These are phyloP conservation scores for Pampusana beccarii DNA, from an alignment of 2,113 vertebrate genomes.

Conservation along the genomic window DNA sequence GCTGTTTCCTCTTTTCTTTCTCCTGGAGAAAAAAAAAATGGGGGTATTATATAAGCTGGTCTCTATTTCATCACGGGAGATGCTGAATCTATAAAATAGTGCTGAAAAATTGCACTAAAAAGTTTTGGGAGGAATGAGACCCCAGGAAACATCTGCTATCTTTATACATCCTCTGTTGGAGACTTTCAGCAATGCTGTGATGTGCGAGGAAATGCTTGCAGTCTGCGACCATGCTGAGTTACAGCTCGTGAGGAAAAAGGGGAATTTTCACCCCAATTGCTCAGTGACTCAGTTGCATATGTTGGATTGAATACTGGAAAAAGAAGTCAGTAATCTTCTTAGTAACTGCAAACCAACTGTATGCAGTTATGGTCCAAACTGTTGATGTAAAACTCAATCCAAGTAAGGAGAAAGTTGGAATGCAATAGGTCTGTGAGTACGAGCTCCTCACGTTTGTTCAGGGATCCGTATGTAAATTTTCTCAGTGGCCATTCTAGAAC, in stretches of 20 bases:
- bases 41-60: slow-evolving; percentile 56
- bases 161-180: slow-evolving; percentile 71
- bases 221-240: slow-evolving; percentile 69
- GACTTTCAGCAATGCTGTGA: slow-evolving; percentile 65
- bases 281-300: slow-evolving; percentile 74
- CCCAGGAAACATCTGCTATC: slow-evolving; percentile 70
- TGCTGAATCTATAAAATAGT: slow-evolving; percentile 55
- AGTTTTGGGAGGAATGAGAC: slow-evolving; percentile 72
- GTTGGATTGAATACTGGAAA: slow-evolving; percentile 75
- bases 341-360: slow-evolving; percentile 68
- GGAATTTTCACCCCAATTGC: slow-evolving; percentile 57
- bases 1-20: slow-evolving; percentile 72
- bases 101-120: slow-evolving; percentile 65
- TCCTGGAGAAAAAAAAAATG: neutral
- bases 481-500: slow-evolving; percentile 61
- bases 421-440: slow-evolving; percentile 41
- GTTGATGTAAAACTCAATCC: slow-evolving; percentile 45
- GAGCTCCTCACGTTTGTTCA: slow-evolving; percentile 58
- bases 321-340: slow-evolving; percentile 73
- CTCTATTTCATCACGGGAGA: slow-evolving; percentile 63
- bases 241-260: slow-evolving; percentile 69
- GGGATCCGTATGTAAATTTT: slow-evolving; percentile 35
- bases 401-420: slow-evolving; percentile 54
- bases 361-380: slow-evolving; percentile 68
- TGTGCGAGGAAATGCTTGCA: slow-evolving; percentile 64